phyloP scores from a whole-genome alignment of 2,797 vertebrate genomes.

The Phoxinus dragarum region DNA sequence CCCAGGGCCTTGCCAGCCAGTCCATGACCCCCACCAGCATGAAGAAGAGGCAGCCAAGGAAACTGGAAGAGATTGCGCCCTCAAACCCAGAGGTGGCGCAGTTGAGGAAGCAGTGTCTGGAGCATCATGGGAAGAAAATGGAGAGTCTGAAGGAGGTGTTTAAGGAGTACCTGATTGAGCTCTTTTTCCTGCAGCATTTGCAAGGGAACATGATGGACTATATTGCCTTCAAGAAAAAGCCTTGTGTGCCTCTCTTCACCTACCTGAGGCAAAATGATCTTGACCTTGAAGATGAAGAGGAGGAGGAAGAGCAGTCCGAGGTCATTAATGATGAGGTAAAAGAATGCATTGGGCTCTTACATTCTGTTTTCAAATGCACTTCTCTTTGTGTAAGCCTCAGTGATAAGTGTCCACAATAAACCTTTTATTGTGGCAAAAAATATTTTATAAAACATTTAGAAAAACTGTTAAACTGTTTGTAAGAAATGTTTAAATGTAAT shows the following conservation, averaged over 20 bases:
- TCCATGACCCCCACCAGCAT: constrained; percentile 80
- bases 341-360: neutral
- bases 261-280: constrained; percentile 96
- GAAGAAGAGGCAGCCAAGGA: constrained; percentile 87
- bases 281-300: constrained; percentile 95
- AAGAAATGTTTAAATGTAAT: neutral
- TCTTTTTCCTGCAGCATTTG: constrained; percentile 97
- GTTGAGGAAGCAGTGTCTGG: constrained; percentile 93
- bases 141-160: constrained; percentile 90
- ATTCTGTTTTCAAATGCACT: neutral
- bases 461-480: neutral
- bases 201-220: constrained; percentile 99
- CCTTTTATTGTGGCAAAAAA: neutral
- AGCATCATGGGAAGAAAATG: constrained; percentile 93
- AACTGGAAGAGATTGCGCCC: constrained; percentile 93
- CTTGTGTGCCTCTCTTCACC: constrained; percentile 90
- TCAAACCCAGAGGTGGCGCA: constrained; percentile 91
- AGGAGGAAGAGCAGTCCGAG: constrained; percentile 96
- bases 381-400: neutral
- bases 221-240: constrained; percentile 95
- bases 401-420: neutral
- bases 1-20: constrained; percentile 83
- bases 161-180: constrained; percentile 92
- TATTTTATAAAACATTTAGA: neutral
- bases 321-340: constrained; percentile 99